Evolutionary conservation across 2,797 vertebrate genomes (phyloP).

Genomic region (Molossus molossus): DNA sequence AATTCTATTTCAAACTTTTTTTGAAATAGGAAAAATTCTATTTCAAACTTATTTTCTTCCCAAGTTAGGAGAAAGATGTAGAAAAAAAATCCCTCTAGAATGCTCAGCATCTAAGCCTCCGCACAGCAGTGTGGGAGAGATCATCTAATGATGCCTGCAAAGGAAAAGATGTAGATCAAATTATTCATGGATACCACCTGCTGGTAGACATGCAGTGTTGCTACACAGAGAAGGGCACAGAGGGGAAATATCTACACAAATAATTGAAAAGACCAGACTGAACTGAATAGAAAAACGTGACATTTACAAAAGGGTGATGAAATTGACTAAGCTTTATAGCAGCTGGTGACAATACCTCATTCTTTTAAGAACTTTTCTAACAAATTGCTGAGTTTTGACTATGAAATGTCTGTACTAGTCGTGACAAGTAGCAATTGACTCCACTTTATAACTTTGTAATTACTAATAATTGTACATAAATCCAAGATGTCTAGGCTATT

Average conservation of each 20-base stretch:
- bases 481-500: background rate
- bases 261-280: background rate
- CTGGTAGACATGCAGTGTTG: slow-evolving; percentile 65
- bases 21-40: background rate
- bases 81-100: background rate
- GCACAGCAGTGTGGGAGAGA: background rate
- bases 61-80: background rate
- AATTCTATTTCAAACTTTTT: background rate
- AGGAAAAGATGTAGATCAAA: slow-evolving; percentile 34
- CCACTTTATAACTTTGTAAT: background rate
- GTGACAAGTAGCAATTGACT: background rate
- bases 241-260: background rate
- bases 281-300: background rate
- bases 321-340: background rate
- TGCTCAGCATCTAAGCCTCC: background rate
- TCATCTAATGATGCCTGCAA: background rate
- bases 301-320: background rate
- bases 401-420: background rate
- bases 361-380: slow-evolving; percentile 19
- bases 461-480: background rate
- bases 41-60: background rate
- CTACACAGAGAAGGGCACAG: slow-evolving; percentile 54
- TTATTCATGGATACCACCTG: slow-evolving; percentile 78
- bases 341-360: background rate
- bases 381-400: slow-evolving; percentile 29